Conservation (phyloP, 2,113 vertebrate species). For the Bucco capensis region DNA sequence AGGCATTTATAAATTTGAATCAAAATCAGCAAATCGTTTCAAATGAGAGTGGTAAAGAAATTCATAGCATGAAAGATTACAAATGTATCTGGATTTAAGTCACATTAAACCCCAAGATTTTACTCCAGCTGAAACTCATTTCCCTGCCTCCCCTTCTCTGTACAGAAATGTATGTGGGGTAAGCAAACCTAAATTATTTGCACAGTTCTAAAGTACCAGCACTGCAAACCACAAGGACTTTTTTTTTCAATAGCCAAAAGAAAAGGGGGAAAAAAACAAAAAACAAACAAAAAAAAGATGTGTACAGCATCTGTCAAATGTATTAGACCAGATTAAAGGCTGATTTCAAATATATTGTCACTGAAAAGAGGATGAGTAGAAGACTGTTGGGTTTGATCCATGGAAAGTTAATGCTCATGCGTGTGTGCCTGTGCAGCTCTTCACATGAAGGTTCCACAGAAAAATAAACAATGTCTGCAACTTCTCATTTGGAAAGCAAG, state of each 20-base stretch:
- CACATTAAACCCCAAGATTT: conserved; percentile 7
- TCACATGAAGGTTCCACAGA: conserved; percentile 7
- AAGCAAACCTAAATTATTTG: conserved; percentile 32
- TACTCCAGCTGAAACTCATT: conserved; percentile 44
- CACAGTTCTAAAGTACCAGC: not conserved
- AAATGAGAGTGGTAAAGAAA: not conserved
- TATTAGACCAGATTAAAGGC: not conserved
- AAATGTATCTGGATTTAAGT: not conserved
- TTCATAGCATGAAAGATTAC: not conserved
- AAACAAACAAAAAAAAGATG: not conserved
- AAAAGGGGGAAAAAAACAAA: not conserved
- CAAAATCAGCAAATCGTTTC: not conserved
- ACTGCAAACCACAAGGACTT: conserved; percentile 12
- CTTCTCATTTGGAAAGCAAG: conserved; percentile 12
- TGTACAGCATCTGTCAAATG: conserved; percentile 19
- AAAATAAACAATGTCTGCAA: conserved; percentile 29
- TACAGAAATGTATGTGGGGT: not conserved
- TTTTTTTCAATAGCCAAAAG: conserved; percentile 14
- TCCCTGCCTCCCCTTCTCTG: not conserved
- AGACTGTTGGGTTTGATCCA: not conserved
- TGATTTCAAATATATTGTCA: not conserved
- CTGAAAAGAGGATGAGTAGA: not conserved
- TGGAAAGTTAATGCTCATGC: not conserved
- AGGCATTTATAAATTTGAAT: not conserved
- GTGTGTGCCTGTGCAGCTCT: not conserved